phyloP scores from a whole-genome alignment of 2,888 invertebrate species.

The Panopea generosa region DNA sequence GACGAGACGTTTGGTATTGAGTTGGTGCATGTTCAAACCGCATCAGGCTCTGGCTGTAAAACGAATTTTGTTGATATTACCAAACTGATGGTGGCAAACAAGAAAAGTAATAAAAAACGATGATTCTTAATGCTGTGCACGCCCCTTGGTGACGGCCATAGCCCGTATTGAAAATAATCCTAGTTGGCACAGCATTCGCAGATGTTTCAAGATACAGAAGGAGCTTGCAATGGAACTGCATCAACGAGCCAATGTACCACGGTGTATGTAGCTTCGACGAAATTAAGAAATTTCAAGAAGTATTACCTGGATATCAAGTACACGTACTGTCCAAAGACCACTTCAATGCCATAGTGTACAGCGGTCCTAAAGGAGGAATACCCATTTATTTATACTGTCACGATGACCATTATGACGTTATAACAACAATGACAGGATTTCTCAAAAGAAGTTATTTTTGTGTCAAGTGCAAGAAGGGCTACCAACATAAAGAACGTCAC shows the following conservation, averaged over 20 bases:
- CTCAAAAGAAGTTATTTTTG: constrained; percentile 46
- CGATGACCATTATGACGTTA: constrained; percentile 51
- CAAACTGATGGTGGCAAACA: constrained; percentile 25
- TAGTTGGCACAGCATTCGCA: constrained; percentile 50
- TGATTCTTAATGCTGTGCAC: constrained; percentile 53
- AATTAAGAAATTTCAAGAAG: constrained; percentile 25
- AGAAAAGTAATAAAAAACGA: constrained; percentile 43
- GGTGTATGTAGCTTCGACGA: constrained; percentile 47
- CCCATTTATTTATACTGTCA: constrained; percentile 47
- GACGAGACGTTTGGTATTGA: constrained; percentile 41
- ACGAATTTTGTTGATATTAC: constrained; percentile 22
- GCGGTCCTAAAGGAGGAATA: constrained; percentile 40
- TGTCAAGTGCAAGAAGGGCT: constrained; percentile 52
- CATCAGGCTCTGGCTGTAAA: constrained; percentile 16
- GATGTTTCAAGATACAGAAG: constrained; percentile 37
- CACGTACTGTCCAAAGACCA: constrained; percentile 20
- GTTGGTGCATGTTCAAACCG: constrained; percentile 23
- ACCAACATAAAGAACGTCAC: constrained; percentile 53
- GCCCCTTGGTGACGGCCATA: constrained; percentile 55
- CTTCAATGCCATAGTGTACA: constrained; percentile 27
- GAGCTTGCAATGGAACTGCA: constrained; percentile 40
- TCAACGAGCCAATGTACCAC: constrained; percentile 27
- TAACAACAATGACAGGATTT: constrained; percentile 52
- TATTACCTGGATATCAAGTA: constrained; percentile 12
- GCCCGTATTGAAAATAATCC: constrained; percentile 45